phyloP scores from a whole-genome alignment of 2,797 vertebrate species.

The Darevskia nairensis region DNA sequence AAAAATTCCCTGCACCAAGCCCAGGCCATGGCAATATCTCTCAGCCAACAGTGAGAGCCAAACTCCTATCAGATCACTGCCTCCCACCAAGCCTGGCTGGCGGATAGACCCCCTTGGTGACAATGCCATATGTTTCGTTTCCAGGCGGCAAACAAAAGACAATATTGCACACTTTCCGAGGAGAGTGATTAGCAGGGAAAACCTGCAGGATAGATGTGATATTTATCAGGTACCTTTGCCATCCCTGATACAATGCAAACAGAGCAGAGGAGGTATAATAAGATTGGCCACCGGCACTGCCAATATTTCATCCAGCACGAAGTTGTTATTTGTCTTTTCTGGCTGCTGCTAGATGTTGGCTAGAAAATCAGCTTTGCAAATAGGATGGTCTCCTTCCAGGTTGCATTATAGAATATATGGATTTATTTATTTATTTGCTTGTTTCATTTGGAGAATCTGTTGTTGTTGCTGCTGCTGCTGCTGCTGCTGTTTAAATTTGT shows the following conservation, averaged over 20 bases:
- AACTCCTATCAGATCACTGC: neutral
- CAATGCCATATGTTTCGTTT: neutral
- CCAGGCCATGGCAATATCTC: neutral
- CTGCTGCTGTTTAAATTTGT: no score
- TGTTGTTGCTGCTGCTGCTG: no score
- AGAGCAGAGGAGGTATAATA: neutral
- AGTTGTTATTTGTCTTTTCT: neutral
- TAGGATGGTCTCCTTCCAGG: neutral
- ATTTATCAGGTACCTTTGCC: slow-evolving; percentile 2
- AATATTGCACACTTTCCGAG: slow-evolving; percentile 4
- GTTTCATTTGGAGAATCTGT: neutral
- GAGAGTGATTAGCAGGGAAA: neutral
- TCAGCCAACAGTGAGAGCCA: neutral
- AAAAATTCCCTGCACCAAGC: neutral
- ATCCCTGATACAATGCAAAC: neutral
- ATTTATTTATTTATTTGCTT: no score
- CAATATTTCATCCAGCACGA: slow-evolving; percentile 1
- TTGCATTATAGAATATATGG: neutral
- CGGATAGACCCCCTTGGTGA: slow-evolving; percentile 17
- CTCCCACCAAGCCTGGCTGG: neutral
- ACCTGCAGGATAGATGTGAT: neutral
- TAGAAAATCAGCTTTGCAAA: neutral
- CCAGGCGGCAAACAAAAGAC: slow-evolving; percentile 18
- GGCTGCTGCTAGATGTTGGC: neutral
- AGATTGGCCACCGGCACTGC: neutral